phyloP scores from a whole-genome alignment of 2,797 vertebrate genomes.

The Rachycentron canadum region DNA sequence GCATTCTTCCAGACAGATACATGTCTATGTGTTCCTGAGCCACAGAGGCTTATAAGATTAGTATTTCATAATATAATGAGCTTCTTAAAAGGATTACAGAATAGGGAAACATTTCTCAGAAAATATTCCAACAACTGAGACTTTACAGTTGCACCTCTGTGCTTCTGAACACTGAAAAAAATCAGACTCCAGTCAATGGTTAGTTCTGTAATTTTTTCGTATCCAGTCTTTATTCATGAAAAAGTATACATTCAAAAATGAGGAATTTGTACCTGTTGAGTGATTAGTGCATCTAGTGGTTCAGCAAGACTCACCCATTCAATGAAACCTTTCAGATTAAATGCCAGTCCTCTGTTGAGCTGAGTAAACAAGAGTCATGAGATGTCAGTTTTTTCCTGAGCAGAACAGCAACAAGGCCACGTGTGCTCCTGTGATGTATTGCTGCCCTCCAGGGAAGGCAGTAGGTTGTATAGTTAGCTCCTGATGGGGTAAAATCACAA shows the following conservation, averaged over 20 bases:
- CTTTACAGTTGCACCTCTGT: background rate
- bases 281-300: background rate
- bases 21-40: background rate
- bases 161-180: conserved; percentile 15
- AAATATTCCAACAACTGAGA: conserved; percentile 9
- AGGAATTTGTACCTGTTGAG: background rate
- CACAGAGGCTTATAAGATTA: conserved; percentile 23
- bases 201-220: conserved; percentile 8
- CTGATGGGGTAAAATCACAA: conserved; percentile 96
- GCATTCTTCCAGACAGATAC: conserved; percentile 20
- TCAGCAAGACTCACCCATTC: conserved; percentile 52
- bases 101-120: conserved; percentile 12
- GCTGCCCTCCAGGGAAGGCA: conserved; percentile 90
- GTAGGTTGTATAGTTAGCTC: conserved; percentile 92
- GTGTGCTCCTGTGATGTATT: conserved; percentile 70
- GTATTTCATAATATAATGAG: conserved; percentile 20
- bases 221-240: conserved; percentile 54
- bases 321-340: conserved; percentile 22
- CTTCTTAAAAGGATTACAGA: conserved; percentile 27
- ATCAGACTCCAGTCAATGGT: conserved; percentile 46
- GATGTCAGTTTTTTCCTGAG: background rate
- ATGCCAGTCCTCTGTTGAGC: background rate
- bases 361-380: background rate
- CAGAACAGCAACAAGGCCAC: background rate
- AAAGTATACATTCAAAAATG: conserved; percentile 24